Base-by-base conservation (phyloP, 1,140 invertebrate species). In the Aphis gossypii region DNA sequence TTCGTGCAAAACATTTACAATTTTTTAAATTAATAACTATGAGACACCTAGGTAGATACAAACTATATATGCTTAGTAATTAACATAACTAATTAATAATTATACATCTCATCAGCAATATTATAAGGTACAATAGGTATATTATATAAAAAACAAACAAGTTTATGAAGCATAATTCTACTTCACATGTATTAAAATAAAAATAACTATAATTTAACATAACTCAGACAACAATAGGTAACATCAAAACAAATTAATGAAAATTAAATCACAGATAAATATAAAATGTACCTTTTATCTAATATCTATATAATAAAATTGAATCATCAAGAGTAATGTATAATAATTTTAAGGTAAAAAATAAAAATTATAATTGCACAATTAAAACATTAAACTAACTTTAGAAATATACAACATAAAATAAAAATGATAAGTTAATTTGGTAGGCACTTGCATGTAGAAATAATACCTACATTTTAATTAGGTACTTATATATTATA, bases 241-340 rank as follows among this genome's bases (percentile, higher is more conserved):
- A 89, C 48, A 41, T 41, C 5, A 56, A 89, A 89, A 89, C 38
- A 89, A 89, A 89, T 54, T 30, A 89, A 89, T 56, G 35, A 88
- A 88, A 89, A 56, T 41, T 41, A 89, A 89, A 56, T 89, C 88
- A 89, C 88, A 89, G 88, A 89, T 38, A 56, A 7, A 21, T 51
- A 88, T 51, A 88, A 41, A 41, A 41, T 41, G 38, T 88, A 46
- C n/a, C 46, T 51, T 51, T 51, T 88, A 60, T 30, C 60, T 76
- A 76, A 76, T n/a, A 76, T 14, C 30, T 76, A 76, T 76, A n/a
- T n/a, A 76, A 76, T n/a, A 68, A n/a, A 14, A n/a, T n/a, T 18
- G 1, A 68, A n/a, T 14, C 7, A n/a, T 68, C 30, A n/a, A 76
- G 0, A 76, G 11, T 4, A 76, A n/a, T 35, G n/a, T n/a, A 76